phyloP scores from a whole-genome alignment of 2,797 vertebrate genomes.

The Taenioides sp. region DNA sequence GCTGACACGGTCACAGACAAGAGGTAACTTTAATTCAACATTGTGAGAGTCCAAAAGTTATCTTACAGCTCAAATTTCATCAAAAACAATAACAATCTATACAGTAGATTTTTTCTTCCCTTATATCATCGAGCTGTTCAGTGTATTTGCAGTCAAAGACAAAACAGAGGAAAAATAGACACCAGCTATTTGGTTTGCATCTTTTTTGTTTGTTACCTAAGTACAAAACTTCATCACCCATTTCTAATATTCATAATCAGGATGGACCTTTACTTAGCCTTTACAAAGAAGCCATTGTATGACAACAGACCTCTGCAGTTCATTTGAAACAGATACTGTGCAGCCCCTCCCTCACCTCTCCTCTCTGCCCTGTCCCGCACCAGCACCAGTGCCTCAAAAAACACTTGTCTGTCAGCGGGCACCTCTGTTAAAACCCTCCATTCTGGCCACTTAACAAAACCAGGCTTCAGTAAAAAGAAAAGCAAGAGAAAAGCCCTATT shows the following conservation, averaged over 20 bases:
- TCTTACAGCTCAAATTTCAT: conserved; percentile 97
- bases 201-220: conserved; percentile 73
- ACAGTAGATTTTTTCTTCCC: conserved; percentile 89
- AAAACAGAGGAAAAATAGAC: conserved; percentile 74
- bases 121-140: conserved; percentile 94
- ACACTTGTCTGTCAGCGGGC: conserved; percentile 72
- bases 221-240: conserved; percentile 75
- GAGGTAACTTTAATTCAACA: conserved; percentile 99
- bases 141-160: conserved; percentile 92
- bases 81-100: conserved; percentile 99
- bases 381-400: conserved; percentile 68
- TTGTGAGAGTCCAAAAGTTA: conserved; percentile 98
- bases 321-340: conserved; percentile 72
- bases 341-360: conserved; percentile 39
- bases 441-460: conserved; percentile 70
- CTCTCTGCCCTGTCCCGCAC: conserved; percentile 33
- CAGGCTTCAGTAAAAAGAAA: conserved; percentile 65
- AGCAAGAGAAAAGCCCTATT: conserved; percentile 72
- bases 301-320: conserved; percentile 76
- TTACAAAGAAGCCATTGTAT: conserved; percentile 76
- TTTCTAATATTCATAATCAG: conserved; percentile 69
- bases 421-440: conserved; percentile 67
- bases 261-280: conserved; percentile 60
- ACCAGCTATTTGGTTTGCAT: conserved; percentile 81
- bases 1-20: conserved; percentile 90